A percentile compares a stretch with the other conserved stretches of the same genome.
Conservation (phyloP, 2,888 invertebrate species). For the Hesperia comma region DNA sequence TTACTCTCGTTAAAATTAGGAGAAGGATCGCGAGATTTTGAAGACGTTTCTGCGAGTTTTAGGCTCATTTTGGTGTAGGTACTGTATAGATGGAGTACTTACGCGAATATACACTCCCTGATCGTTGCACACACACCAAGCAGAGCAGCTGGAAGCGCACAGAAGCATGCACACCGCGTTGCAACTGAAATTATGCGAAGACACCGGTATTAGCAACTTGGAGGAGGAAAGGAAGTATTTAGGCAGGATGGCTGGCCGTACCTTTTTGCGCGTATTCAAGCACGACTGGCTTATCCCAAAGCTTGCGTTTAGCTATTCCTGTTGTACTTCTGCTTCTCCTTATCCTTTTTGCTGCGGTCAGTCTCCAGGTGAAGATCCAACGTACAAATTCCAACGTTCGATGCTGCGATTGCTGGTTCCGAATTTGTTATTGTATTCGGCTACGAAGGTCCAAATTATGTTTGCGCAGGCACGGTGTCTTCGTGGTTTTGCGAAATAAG, state of each 20-base stretch:
- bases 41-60: not conserved
- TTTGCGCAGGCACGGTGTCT: too few species aligned
- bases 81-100: not conserved
- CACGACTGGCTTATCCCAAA: not conserved
- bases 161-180: not conserved
- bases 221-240: too few species aligned
- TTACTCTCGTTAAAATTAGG: not conserved
- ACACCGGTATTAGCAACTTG: too few species aligned
- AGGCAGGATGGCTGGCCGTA: too few species aligned
- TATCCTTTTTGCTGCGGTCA: not conserved
- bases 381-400: too few species aligned
- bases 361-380: too few species aligned
- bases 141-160: not conserved
- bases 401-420: too few species aligned
- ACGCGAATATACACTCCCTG: not conserved
- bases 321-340: not conserved
- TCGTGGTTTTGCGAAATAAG: too few species aligned
- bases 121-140: not conserved
- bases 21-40: conserved; percentile 1
- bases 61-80: conserved; percentile 2
- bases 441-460: too few species aligned
- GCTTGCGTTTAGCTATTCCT: not conserved
- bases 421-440: too few species aligned
- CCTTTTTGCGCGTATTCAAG: not conserved
- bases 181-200: not conserved